Evolutionary conservation across 2,888 invertebrate species (phyloP), one percentile per base, ranked within the genome.

Genomic region (Rhogogaster chlorosoma): DNA sequence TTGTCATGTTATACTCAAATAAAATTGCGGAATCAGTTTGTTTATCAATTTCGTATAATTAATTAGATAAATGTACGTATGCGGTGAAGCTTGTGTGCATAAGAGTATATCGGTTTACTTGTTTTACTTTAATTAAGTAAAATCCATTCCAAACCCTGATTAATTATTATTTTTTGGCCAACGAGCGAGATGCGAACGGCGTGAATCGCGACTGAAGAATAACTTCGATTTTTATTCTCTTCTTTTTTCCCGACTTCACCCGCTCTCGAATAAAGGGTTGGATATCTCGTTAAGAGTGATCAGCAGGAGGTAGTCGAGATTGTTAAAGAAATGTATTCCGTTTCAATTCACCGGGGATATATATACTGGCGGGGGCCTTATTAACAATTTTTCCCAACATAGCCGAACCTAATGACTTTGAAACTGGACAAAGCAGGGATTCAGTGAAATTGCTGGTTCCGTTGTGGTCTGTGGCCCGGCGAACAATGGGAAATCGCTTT

Each of bases 251-350:
- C 29, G 9, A 77, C 49, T 73, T 42, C 12, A 73, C 22, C 38
- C n/a, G n/a, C 71, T n/a, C n/a, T 9, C 26, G 53, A 67, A 49
- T 29, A 57, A 61, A 80, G 61, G 80, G 61, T 80, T 61, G 61
- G 10, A 26, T 15, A 15, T 61, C 80, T 80, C 80, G 80, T 80
- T 80, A 80, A 29, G 38, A 10, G 45, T 36, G 80, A 64, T 61
- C 61, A 57, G 18, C 49, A 22, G 29, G 18, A 29, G 77, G 22
- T 36, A 36, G 22, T 22, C 26, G 45, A 26, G 15, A 73, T 53
- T 77, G 77, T 77, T 77, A 53, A 53, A 77, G 26, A 77, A 73
- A 42, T 73, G 26, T 73, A 73, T 73, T 73, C 42, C 22, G 36
- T 73, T 73, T 73, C 38, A 73, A 73, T 22, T 73, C 67, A 32